These are phyloP conservation scores for Xanthia togata DNA, from an alignment of 2,888 invertebrate genomes.

Conservation along the genomic window DNA sequence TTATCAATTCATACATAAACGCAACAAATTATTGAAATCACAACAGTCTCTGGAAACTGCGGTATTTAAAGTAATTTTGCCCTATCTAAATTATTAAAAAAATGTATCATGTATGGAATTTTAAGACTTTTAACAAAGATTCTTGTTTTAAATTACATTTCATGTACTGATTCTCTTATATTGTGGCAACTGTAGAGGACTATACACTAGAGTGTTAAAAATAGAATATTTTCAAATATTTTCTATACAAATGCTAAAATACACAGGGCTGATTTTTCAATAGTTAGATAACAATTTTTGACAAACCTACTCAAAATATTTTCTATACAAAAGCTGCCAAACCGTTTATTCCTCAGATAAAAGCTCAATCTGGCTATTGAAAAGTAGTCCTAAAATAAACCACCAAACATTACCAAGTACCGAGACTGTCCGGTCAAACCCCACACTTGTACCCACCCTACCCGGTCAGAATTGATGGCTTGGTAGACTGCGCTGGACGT, in stretches of 20 bases:
- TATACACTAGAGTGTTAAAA: neutral
- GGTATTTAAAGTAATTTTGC: too few relatives aligned
- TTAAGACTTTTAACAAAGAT: neutral
- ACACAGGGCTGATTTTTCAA: neutral
- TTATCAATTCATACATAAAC: neutral
- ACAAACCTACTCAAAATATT: too few relatives aligned
- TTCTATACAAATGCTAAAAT: neutral
- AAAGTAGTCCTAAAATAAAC: too few relatives aligned
- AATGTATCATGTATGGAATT: too few relatives aligned
- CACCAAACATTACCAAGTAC: neutral
- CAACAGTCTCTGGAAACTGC: too few relatives aligned
- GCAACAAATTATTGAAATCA: neutral
- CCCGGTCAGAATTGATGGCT: conserved; percentile 77
- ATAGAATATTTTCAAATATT: too few relatives aligned
- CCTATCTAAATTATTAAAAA: too few relatives aligned
- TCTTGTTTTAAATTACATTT: neutral
- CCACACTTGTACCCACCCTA: conserved; percentile 26
- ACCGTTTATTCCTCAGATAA: neutral
- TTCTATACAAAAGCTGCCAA: neutral
- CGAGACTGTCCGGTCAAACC: conserved; percentile 29
- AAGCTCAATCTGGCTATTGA: too few relatives aligned
- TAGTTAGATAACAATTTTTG: neutral
- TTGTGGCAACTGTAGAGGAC: neutral
- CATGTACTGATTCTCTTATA: neutral
- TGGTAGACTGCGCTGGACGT: conserved; percentile 72